These are phyloP conservation scores for Adelphocoris suturalis DNA, from an alignment of 2,888 invertebrate genomes.

Conservation along the genomic window DNA sequence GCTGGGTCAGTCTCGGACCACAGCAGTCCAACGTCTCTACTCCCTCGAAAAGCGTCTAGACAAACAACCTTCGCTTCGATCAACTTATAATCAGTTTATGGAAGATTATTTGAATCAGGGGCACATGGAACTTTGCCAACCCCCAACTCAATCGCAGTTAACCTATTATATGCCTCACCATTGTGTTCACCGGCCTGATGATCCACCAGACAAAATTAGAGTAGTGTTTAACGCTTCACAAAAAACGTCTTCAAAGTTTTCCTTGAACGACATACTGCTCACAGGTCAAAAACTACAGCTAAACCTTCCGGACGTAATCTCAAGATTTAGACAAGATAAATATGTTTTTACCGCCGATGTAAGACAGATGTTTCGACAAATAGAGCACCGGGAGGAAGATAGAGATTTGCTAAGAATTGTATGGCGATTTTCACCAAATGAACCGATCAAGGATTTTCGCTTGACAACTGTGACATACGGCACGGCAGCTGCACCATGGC, in stretches of 20 bases:
- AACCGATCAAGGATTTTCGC: slow-evolving; percentile 7
- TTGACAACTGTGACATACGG: slow-evolving; percentile 23
- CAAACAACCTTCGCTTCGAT: background rate
- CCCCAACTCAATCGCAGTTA: background rate
- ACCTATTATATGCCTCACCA: slow-evolving; percentile 22
- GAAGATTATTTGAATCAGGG: slow-evolving; percentile 35
- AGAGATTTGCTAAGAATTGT: slow-evolving; percentile 10
- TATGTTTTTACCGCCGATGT: slow-evolving; percentile 41
- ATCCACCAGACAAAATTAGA: slow-evolving; percentile 50
- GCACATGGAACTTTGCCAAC: background rate
- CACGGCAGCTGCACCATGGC: background rate
- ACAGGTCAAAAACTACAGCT: slow-evolving; percentile 40
- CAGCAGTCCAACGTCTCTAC: background rate
- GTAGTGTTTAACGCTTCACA: slow-evolving; percentile 51
- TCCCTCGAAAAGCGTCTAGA: slow-evolving; percentile 23
- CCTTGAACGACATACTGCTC: slow-evolving; percentile 41
- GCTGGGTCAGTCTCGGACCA: background rate
- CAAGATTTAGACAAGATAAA: background rate
- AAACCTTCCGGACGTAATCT: background rate
- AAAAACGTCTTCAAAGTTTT: background rate
- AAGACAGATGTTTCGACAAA: slow-evolving; percentile 47
- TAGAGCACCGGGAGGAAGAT: background rate
- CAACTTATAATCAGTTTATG: slow-evolving; percentile 5
- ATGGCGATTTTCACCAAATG: too few relatives aligned
- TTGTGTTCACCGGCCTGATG: slow-evolving; percentile 5